Base-by-base conservation (phyloP, 2,797 vertebrate genomes). In the Coendou prehensilis region DNA sequence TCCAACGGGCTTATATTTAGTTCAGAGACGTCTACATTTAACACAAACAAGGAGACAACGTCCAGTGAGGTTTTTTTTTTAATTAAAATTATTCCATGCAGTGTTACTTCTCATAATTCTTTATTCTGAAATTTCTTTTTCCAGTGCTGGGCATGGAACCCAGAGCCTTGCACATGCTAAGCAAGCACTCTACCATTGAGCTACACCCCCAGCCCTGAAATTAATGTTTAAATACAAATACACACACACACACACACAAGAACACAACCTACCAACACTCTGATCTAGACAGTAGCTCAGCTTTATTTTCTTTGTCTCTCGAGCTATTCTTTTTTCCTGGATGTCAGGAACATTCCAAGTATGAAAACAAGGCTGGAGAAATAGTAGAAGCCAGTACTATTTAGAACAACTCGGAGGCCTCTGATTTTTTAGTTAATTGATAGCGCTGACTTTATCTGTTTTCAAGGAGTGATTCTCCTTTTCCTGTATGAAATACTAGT, bases 351-450 rank as follows among this genome's bases (percentile, higher is more conserved):
- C 57, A 86, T 90, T 90, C 94, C 52, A 80, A 64, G 87, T 91
- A 80, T 93, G 91, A 95, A 96, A 97, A 81, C 63, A 95, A 94
- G 71, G 33, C 37, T 71, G 64, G 17, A 88, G 73, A 86, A 93
- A 93, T 13, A 84, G 45, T 47, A 91, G 69, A 89, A 87, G 88
- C 30, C 82, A 91, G 94, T 11, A 93, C 50, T 88, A 96, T 90
- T 91, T 86, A 13, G 50, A 97, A 88, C 18, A 80, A 80, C 91
- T 71, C 85, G 80, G 75, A 86, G 94, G 47, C n/a, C 94, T 94
- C 33, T 79, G 22, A 91, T 93, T 88, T 97, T 97, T 96, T 88
- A 86, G 81, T 67, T 75, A 82, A 92, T 79, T 83, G 63, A 90
- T 18, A 83, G 54, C n/a, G 57, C 69, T 80, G 71, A 93, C 63